Conservation (phyloP, 2,113 vertebrate genomes). For the Sorex fumeus region DNA sequence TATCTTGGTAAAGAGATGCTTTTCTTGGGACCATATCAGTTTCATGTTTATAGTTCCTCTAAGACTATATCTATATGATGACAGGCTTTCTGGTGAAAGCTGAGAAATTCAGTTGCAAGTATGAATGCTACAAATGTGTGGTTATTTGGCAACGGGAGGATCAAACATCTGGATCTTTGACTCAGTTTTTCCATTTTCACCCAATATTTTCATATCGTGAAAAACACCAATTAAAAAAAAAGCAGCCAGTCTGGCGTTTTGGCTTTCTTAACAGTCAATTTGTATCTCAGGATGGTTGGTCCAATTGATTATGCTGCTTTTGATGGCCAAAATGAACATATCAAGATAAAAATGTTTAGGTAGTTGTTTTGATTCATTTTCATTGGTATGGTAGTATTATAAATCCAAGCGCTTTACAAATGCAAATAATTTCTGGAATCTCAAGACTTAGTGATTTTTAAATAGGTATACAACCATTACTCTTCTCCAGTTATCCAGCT, state of each 20-base stretch:
- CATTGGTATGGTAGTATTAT: conserved; percentile 43
- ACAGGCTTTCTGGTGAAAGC: conserved; percentile 81
- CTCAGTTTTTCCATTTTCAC: conserved; percentile 84
- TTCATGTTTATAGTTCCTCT: conserved; percentile 74
- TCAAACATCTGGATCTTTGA: conserved; percentile 85
- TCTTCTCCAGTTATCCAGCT: conserved; percentile 31
- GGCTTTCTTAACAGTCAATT: conserved; percentile 81
- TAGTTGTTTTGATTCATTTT: conserved; percentile 63
- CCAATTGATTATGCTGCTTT: conserved; percentile 79
- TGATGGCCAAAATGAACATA: conserved; percentile 78
- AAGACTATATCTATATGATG: conserved; percentile 78
- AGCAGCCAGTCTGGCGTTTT: conserved; percentile 84
- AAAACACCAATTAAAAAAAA: conserved; percentile 83
- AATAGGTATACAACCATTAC: not conserved
- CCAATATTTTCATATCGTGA: conserved; percentile 84
- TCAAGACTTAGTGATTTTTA: conserved; percentile 37
- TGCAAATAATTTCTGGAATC: conserved; percentile 53
- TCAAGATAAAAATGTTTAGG: conserved; percentile 78
- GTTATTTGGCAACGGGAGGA: conserved; percentile 77
- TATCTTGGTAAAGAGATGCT: conserved; percentile 77
- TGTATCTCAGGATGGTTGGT: conserved; percentile 82
- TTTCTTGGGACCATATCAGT: conserved; percentile 80
- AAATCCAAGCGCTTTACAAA: conserved; percentile 53
- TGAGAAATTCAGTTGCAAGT: conserved; percentile 82
- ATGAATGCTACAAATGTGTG: conserved; percentile 77